Base-by-base conservation (phyloP, 2,888 invertebrate species). In the Lithophane socia region DNA sequence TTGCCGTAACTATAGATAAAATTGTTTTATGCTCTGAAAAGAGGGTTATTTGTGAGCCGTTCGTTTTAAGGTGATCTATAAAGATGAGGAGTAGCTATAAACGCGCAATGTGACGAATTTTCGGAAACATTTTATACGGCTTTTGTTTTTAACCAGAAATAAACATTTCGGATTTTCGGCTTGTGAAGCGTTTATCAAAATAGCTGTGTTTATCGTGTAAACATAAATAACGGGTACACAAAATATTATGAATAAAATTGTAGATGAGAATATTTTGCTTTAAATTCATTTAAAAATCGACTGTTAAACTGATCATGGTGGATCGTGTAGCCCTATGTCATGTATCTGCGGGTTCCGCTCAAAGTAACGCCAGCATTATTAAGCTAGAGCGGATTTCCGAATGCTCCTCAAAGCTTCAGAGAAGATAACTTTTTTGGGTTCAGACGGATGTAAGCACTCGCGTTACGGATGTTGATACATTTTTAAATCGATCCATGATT, bases 331-430 rank as follows among this genome's bases (percentile, higher is more conserved):
- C 92, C 92, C 92, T 94, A 87, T 18, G 24, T 66, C 73, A 79
- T 83, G 80, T 87, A 88, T 91, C 87, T 86, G 87, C 89, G 84
- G 85, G 88, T 87, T 89, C 85, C 86, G 86, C 86, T 87, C 87
- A 88, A 88, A 88, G 90, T 91, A 91, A 91, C 89, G 85, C 89
- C 86, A 88, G 85, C 87, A 90, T 92, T 91, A 93, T 92, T 91
- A 93, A 92, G 91, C 91, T 84, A 79, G 82, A 88, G 86, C 91
- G 93, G 94, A 94, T 94, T 92, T 94, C 93, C 94, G 93, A 92
- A 92, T 90, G 90, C 89, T 91, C 84, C 90, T 91, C 89, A 90
- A 87, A 91, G 86, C 87, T 87, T 84, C 80, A 80, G 82, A 75
- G 83, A 87, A 86, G 90, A 91, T 91, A 90, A 90, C 86, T 90